Evolutionary conservation across 2,888 invertebrate species (phyloP), one percentile per base, ranked within the genome.

Genomic region (Drosophila buzzatii): DNA sequence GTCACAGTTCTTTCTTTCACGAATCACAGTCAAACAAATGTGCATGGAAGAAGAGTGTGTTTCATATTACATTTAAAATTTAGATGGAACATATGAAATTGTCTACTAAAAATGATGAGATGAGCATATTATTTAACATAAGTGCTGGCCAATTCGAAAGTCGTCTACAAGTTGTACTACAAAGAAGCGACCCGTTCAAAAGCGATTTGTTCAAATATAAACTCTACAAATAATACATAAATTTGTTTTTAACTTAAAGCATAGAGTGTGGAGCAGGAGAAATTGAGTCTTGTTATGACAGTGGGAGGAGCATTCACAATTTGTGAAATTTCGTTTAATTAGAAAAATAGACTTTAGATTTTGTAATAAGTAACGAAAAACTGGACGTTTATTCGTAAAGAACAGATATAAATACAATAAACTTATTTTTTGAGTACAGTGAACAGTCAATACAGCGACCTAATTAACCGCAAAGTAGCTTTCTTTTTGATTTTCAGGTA

Each of bases 21-120:
- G 44, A 55, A 58, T 64, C 31, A 59, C 35, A 64, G 70, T 70
- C 52, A 41, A 35, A 53, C 73, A 81, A 81, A 78, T 84, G 82
- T 82, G 82, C 79, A 70, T 70, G 82, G 72, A 81, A 67, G 52
- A 20, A 52, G 41, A 7, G 31, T 42, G 16, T 20, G 18, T 55
- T 9, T 49, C n/a, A 18, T 39, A 53, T 35, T 52, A 52, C 8
- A 51, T 27, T 37, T 9, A 27, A 10, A 66, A 44, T n/a, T 16
- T 18, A 55, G 41, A 31, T 41, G 33, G 20, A 47, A 35, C 33
- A n/a, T 27, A 47, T 9, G 5, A 31, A 20, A 23, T 27, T 44
- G 23, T 45, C n/a, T 62, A 52, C 60, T 61, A 31, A 51, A 55
- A 51, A 45, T 44, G 10, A 57, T 71, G 27, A 41, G n/a, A 39